These are phyloP conservation scores for Troglohyphantes excavatus DNA, from an alignment of 2,888 invertebrate genomes.

Conservation along the genomic window DNA sequence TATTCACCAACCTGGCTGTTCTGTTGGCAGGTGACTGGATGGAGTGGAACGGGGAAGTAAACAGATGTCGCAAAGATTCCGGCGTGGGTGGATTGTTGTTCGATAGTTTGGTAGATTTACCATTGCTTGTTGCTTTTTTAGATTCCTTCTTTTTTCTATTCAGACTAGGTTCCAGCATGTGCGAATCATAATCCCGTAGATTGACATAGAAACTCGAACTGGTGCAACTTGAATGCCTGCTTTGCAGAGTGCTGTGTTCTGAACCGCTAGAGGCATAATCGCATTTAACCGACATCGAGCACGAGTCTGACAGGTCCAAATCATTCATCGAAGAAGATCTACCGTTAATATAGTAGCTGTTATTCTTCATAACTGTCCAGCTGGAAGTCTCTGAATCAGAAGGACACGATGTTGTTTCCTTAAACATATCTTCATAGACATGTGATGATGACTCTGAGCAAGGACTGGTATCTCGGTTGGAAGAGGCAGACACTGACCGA, in stretches of 20 bases:
- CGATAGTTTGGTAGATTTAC: background rate
- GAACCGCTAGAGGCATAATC: slow-evolving; percentile 67
- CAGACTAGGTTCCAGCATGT: slow-evolving; percentile 61
- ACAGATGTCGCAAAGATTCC: slow-evolving; percentile 64
- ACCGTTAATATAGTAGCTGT: slow-evolving; percentile 65
- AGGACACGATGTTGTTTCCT: slow-evolving; percentile 63
- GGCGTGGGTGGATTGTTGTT: slow-evolving; percentile 71
- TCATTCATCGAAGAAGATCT: slow-evolving; percentile 70
- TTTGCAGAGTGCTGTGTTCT: slow-evolving; percentile 61
- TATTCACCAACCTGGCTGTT: slow-evolving; percentile 27
- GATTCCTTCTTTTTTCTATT: slow-evolving; percentile 15
- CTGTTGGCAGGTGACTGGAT: slow-evolving; percentile 37
- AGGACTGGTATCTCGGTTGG: slow-evolving; percentile 33
- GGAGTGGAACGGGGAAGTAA: slow-evolving; percentile 64
- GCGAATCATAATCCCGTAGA: slow-evolving; percentile 60
- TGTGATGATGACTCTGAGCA: slow-evolving; percentile 55
- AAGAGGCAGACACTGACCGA: slow-evolving; percentile 23
- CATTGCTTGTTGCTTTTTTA: slow-evolving; percentile 7
- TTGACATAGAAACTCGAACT: slow-evolving; percentile 71
- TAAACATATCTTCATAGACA: slow-evolving; percentile 74
- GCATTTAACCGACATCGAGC: slow-evolving; percentile 68
- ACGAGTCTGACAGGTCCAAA: slow-evolving; percentile 64
- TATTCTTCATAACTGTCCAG: slow-evolving; percentile 70
- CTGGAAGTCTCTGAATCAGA: slow-evolving; percentile 70
- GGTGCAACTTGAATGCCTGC: slow-evolving; percentile 53